Conservation (phyloP, 1,140 invertebrate species). For the Aphaenogaster floridana region DNA sequence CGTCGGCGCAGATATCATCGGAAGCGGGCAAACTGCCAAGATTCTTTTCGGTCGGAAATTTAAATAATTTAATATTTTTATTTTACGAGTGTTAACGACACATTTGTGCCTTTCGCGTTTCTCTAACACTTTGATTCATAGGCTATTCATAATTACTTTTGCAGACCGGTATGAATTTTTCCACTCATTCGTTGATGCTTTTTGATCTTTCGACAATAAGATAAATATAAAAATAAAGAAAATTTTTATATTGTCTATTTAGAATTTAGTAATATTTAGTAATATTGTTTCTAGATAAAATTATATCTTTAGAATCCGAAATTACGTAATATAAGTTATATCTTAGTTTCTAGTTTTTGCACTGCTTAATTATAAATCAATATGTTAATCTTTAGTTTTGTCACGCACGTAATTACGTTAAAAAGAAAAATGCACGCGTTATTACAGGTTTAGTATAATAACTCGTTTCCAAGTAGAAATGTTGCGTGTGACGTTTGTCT, state of each 20-base stretch:
- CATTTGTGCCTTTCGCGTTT: background rate
- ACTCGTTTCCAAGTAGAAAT: slow-evolving; percentile 33
- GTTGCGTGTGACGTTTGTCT: slow-evolving; percentile 20
- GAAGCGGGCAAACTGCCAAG: slow-evolving; percentile 66
- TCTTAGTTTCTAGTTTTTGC: background rate
- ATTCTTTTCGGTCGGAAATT: slow-evolving; percentile 54
- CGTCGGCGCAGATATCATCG: slow-evolving; percentile 12
- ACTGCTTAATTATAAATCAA: slow-evolving; percentile 26
- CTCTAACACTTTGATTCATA: background rate
- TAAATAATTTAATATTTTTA: slow-evolving; percentile 58
- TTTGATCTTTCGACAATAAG: background rate
- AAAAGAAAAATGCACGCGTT: slow-evolving; percentile 1
- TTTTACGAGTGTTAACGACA: slow-evolving; percentile 44
- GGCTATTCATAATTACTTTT: background rate
- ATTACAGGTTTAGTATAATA: slow-evolving; percentile 11
- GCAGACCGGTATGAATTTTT: background rate
- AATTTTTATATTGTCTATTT: background rate
- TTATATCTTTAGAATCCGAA: background rate
- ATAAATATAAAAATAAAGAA: background rate
- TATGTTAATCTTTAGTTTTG: slow-evolving; percentile 21
- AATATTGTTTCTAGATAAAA: slow-evolving; percentile 5
- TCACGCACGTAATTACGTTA: slow-evolving; percentile 16
- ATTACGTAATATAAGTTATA: background rate
- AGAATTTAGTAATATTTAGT: background rate
- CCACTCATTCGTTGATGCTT: background rate